Evolutionary conservation across 2,888 invertebrate genomes (phyloP), one percentile per base, ranked within the genome.

Genomic region (Antitype chi): DNA sequence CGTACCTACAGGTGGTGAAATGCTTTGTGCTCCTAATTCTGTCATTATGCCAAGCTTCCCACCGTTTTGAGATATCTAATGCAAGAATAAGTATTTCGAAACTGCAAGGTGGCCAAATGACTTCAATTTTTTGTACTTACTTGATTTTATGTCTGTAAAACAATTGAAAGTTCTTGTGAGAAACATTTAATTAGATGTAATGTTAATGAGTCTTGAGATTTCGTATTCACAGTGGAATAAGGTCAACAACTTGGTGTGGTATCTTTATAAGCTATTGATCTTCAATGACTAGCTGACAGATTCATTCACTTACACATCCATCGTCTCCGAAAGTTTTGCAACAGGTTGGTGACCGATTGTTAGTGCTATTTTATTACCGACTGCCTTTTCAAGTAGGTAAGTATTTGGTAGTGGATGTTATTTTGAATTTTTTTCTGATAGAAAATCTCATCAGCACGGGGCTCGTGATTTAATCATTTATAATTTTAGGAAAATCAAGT

Each of bases 21-120:
- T 71, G 71, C 69, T 63, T 80, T 78, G 66, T 85, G 73, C 72
- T 81, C 74, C 60, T 85, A 86, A 87, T 85, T 79, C 63, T 63
- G 57, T 66, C 67, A 86, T 84, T 79, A 81, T 69, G 55, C 15
- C 38, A 60, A 79, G 53, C 72, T 82, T 87, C 78, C 66, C 85
- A 86, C 73, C 60, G 59, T 75, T 72, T 79, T 71, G 25, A 79
- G 66, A 70, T 11, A 70, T 76, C 60, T 64, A 73, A 81, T 76
- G 80, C 28, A 74, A 87, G 75, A 71, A 67, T 74, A 70, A 55
- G 25, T 62, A 66, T 84, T 85, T 68, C n/a, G 25, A 80, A 74
- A 74, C 57, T 11, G 15, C 4, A 47, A 59, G 13, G 25, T 74
- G 63, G 57, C 20, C 60, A 20, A 60, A 76, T 60, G 1, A 53